Percentiles rank a stretch among this genome's conserved stretches.
Evolutionary conservation across 2,113 vertebrate species (phyloP).

Genomic region (Sorex araneus): DNA sequence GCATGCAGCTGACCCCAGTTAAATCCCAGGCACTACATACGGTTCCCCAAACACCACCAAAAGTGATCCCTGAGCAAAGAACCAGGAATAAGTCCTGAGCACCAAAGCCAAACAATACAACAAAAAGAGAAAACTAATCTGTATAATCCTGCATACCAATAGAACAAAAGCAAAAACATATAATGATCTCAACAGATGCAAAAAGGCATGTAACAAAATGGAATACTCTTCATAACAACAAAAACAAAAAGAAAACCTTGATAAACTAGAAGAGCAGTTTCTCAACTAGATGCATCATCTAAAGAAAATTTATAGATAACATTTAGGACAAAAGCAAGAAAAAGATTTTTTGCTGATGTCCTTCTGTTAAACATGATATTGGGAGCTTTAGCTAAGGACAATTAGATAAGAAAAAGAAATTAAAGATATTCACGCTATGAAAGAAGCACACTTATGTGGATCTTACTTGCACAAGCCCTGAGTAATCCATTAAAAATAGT

Average conservation of each 20-base stretch:
- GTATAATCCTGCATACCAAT: neutral
- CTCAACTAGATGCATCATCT: too few species aligned
- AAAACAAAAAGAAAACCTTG: slow-evolving; percentile 12
- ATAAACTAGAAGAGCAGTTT: too few species aligned
- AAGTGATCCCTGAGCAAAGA: too few species aligned
- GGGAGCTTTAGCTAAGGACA: neutral
- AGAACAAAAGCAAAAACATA: neutral
- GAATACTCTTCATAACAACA: neutral
- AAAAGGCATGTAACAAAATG: neutral
- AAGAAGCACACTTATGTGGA: neutral
- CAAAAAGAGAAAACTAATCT: too few species aligned
- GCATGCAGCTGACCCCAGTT: too few species aligned
- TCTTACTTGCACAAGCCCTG: neutral
- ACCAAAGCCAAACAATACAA: too few species aligned
- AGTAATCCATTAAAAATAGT: neutral
- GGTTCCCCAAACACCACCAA: too few species aligned
- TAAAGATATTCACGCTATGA: neutral
- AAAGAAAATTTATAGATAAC: neutral
- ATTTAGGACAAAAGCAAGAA: slow-evolving; percentile 28
- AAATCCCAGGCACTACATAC: too few species aligned
- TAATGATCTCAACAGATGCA: too few species aligned
- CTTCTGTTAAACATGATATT: neutral
- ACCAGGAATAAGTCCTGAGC: too few species aligned
- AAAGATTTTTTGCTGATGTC: neutral
- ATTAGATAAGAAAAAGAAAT: neutral